Evolutionary conservation across 2,113 vertebrate genomes (phyloP).

Genomic region (Saccopteryx leptura): DNA sequence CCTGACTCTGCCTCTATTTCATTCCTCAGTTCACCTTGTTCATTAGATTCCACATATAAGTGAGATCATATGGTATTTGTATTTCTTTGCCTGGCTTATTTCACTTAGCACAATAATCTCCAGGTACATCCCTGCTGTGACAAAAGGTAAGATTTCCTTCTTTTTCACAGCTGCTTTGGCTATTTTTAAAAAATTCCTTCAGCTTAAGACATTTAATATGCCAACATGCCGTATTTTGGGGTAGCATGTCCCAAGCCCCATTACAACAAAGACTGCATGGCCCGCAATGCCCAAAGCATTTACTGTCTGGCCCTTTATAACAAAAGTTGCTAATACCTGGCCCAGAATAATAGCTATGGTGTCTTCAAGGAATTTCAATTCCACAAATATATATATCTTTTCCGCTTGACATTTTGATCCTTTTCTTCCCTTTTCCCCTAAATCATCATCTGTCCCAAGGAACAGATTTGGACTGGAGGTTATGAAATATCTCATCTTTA

Average conservation of each 20-base stretch:
- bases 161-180: not conserved
- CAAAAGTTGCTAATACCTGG: not conserved
- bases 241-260: not conserved
- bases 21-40: too few relatives aligned
- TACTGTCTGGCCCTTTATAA: not conserved
- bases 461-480: not conserved
- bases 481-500: constrained; percentile 30
- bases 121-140: too few relatives aligned
- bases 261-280: not conserved
- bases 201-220: not conserved
- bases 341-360: not conserved
- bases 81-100: too few relatives aligned
- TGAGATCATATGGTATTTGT: too few relatives aligned
- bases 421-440: not conserved
- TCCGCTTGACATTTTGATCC: not conserved
- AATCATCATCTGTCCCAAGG: not conserved
- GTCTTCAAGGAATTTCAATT: not conserved
- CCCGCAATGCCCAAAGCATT: not conserved
- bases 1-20: too few relatives aligned
- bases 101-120: too few relatives aligned
- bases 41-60: too few relatives aligned
- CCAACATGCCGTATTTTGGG: not conserved
- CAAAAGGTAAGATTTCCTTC: too few relatives aligned
- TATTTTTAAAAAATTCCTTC: not conserved
- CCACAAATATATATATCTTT: not conserved